Base-by-base conservation (phyloP, 1,140 invertebrate species). In the Probaryconus sp. region DNA sequence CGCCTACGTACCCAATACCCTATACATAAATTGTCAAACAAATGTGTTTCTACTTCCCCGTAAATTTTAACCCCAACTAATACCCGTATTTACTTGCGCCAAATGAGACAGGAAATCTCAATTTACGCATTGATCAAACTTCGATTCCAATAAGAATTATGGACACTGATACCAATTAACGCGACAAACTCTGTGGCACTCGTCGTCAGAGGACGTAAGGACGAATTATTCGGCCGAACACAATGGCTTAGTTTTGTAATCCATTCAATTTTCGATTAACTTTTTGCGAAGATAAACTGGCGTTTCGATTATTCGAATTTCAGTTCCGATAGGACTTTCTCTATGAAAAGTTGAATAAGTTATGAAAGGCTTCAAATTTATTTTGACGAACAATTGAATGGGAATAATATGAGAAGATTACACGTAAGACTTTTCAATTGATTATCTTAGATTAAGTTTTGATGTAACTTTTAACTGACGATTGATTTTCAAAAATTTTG, bases 131-230 rank as follows among this genome's bases (percentile, higher is more conserved):
- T 26, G 28, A 43, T 58, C 33, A 43, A 43, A 47, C 20, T 53
- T 38, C 50, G 13, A 50, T 21, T 51, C 28, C 45, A 21, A 10
- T 45, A 40, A 50, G 35, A 60, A 70, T 48, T 72, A 38, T 43
- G n/a, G n/a, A n/a, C 37, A 21, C 45, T 56, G 69, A 58, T 65
- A 51, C 35, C 51, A 72, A 72, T 64, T 71, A 69, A 51, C 45
- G 30, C 30, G 55, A 45, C 53, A 42, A 50, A 68, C 45, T 60
- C 26, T 17, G 26, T 28, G 64, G 16, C 53, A n/a, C n/a, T 58
- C 60, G 40, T 5, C 20, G 35, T 28, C 13, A 31, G 26, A 58
- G 17, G 30, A 53, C 17, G 24, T 45, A 58, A 42, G 30, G 60
- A 17, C 45, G 20, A 5, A 11, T 69, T 68, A n/a, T 68, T 50